Conservation (phyloP, 1,140 invertebrate species). For the Dolichoris vasculosae region DNA sequence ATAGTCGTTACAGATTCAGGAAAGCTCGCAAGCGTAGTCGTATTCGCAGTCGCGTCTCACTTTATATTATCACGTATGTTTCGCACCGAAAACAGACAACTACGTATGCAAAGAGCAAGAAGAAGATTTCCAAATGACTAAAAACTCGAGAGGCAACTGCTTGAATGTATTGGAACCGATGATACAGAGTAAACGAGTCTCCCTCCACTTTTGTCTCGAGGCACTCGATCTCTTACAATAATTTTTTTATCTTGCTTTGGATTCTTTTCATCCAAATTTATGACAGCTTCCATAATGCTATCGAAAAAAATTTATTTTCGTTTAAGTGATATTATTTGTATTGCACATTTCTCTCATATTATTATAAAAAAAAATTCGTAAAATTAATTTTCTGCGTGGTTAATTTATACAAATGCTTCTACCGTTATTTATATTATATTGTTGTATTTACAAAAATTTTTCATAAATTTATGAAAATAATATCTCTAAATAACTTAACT, state of each 20-base stretch:
- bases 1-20: not conserved
- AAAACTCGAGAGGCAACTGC: slow-evolving; percentile 36
- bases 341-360: too few relatives aligned
- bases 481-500: too few relatives aligned
- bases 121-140: slow-evolving; percentile 14
- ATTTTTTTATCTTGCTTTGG: slow-evolving; percentile 18
- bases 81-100: not conserved
- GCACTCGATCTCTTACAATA: not conserved
- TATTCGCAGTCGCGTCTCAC: not conserved
- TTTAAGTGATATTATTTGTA: too few relatives aligned
- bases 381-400: too few relatives aligned
- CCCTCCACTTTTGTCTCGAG: slow-evolving; percentile 21
- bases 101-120: not conserved
- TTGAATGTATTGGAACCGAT: not conserved
- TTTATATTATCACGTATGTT: not conserved
- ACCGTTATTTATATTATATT: too few relatives aligned
- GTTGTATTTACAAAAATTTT: too few relatives aligned
- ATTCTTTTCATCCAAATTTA: not conserved
- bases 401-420: too few relatives aligned
- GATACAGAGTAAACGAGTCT: slow-evolving; percentile 45
- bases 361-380: too few relatives aligned
- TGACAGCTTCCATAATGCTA: not conserved
- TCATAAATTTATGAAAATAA: too few relatives aligned
- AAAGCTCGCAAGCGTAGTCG: not conserved
- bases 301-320: too few relatives aligned